These are phyloP conservation scores for Parnassius orleans DNA, from an alignment of 2,888 invertebrate genomes.

Conservation along the genomic window DNA sequence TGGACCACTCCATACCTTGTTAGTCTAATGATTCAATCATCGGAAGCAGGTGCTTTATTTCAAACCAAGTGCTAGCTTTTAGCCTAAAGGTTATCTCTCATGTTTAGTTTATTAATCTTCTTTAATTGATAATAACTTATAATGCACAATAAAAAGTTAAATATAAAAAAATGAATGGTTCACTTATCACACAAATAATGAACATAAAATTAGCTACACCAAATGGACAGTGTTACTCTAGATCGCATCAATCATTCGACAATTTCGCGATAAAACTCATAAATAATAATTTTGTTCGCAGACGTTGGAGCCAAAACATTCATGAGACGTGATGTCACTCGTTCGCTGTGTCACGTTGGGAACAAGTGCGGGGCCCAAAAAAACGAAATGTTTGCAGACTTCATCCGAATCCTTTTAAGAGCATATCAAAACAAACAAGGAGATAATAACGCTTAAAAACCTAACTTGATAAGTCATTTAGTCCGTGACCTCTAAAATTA, in stretches of 20 bases:
- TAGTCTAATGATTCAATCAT: no score
- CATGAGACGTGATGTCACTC: conserved; percentile 65
- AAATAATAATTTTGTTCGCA: conserved; percentile 31
- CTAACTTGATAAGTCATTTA: conserved; percentile 25
- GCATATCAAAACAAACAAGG: conserved; percentile 34
- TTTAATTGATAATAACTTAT: no score
- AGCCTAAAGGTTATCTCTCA: no score
- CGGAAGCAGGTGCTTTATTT: no score
- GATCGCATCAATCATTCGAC: conserved; percentile 20
- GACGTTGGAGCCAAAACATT: conserved; percentile 43
- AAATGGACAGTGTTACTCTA: conserved; percentile 11
- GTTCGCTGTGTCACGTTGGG: conserved; percentile 57
- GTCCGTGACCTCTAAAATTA: conserved; percentile 13
- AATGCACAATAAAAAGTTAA: neutral
- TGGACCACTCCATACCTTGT: no score
- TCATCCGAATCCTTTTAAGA: conserved; percentile 45
- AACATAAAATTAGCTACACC: conserved; percentile 12
- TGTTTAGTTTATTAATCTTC: no score
- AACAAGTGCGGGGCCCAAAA: conserved; percentile 60
- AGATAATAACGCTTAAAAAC: conserved; percentile 33
- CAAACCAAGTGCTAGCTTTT: no score
- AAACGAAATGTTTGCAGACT: conserved; percentile 54
- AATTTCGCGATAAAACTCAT: conserved; percentile 20
- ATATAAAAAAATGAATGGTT: neutral
- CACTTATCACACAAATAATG: conserved; percentile 9